A percentile compares a stretch with the other conserved stretches of the same genome.
Evolutionary conservation across 1,140 invertebrate genomes (phyloP).

Genomic region (Drosophila paulistorum): DNA sequence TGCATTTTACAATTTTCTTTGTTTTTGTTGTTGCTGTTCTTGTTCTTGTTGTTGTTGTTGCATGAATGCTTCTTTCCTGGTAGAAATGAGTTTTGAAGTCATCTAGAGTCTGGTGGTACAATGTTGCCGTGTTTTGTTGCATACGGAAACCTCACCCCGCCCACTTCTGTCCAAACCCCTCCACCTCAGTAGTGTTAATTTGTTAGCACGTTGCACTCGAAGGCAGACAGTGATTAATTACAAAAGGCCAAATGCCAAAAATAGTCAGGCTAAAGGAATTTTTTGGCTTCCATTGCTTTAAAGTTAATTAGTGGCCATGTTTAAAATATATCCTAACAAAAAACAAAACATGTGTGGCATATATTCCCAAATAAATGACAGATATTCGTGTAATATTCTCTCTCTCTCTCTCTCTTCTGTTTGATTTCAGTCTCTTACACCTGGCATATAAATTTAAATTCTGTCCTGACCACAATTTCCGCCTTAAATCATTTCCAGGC

Average conservation of each 20-base stretch:
- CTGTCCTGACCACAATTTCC: slow-evolving; percentile 73
- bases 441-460: slow-evolving; percentile 75
- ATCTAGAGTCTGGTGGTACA: slow-evolving; percentile 46
- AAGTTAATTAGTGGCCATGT: slow-evolving; percentile 78
- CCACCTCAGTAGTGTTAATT: slow-evolving; percentile 66
- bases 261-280: slow-evolving; percentile 49
- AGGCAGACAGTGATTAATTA: slow-evolving; percentile 79
- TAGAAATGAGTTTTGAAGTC: slow-evolving; percentile 26
- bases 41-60: slow-evolving; percentile 31
- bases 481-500: slow-evolving; percentile 81
- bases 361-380: slow-evolving; percentile 41
- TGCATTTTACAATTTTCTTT: slow-evolving; percentile 55
- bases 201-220: slow-evolving; percentile 72
- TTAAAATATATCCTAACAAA: slow-evolving; percentile 45
- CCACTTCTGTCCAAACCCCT: slow-evolving; percentile 1
- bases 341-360: slow-evolving; percentile 25
- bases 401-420: no score
- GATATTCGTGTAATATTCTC: slow-evolving; percentile 27
- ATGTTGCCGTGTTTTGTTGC: slow-evolving; percentile 78
- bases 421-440: slow-evolving; percentile 31
- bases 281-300: slow-evolving; percentile 43
- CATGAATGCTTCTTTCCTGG: slow-evolving; percentile 9
- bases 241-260: slow-evolving; percentile 46
- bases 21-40: slow-evolving; percentile 24
- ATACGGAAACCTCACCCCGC: slow-evolving; percentile 5